phyloP scores from a whole-genome alignment of 2,888 invertebrate genomes.

The Leucozona laternaria region DNA sequence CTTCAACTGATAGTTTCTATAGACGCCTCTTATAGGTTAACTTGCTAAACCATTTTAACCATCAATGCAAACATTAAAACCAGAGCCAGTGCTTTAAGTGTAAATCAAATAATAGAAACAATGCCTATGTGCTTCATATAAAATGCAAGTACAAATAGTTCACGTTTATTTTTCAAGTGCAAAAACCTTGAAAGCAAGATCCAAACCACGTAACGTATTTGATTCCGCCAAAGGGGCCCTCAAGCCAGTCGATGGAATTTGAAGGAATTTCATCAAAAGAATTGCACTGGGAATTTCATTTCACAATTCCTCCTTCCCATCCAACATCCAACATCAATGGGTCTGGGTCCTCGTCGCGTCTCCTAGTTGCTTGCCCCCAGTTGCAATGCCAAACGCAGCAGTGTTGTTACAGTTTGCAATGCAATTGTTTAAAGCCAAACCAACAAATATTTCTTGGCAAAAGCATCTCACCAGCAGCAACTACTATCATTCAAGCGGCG shows the following conservation, averaged over 20 bases:
- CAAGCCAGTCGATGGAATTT: slow-evolving; percentile 76
- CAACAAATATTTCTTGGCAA: slow-evolving; percentile 47
- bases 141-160: slow-evolving; percentile 29
- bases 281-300: slow-evolving; percentile 80
- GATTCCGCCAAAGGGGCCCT: slow-evolving; percentile 71
- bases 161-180: slow-evolving; percentile 26
- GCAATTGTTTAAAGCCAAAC: slow-evolving; percentile 66
- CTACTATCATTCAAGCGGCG: slow-evolving; percentile 62
- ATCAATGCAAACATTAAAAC: not conserved
- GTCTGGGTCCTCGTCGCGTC: slow-evolving; percentile 31
- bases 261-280: slow-evolving; percentile 80
- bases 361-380: slow-evolving; percentile 6
- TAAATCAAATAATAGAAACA: slow-evolving; percentile 58
- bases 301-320: slow-evolving; percentile 76
- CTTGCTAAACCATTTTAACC: not conserved
- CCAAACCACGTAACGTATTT: slow-evolving; percentile 33
- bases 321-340: slow-evolving; percentile 55
- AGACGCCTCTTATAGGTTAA: not conserved
- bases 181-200: slow-evolving; percentile 31
- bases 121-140: slow-evolving; percentile 17
- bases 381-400: not conserved
- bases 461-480: slow-evolving; percentile 24
- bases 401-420: slow-evolving; percentile 56
- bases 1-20: not conserved
- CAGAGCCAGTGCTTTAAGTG: slow-evolving; percentile 19